Base-by-base conservation (phyloP, 2,113 vertebrate species). In the Blennius ocellaris region DNA sequence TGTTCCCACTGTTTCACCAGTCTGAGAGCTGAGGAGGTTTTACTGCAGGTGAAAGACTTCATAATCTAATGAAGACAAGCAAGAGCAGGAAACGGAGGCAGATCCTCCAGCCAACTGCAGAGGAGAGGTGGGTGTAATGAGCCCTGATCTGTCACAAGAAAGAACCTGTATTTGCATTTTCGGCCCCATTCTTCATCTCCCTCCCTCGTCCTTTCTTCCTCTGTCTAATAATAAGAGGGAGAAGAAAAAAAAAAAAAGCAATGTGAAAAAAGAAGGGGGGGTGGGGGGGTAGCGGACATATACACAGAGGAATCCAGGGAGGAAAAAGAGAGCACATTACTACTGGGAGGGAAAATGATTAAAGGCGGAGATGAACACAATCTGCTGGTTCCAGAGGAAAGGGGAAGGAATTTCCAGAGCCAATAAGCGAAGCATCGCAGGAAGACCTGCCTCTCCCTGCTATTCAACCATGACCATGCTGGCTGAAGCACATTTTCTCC, bases 81-180 rank as follows among this genome's bases (percentile, higher is more conserved):
- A 60, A 61, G 48, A 44, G n/a, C 53, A 70, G 57, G 68, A 58
- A 67, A 78, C 16, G 59, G 30, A 73, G 43, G 85, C 49, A 85
- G 86, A 76, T 88, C 74, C 72, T 92, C 87, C 83, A 92, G 89
- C 89, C 90, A 89, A 92, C 90, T 91, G 92, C 89, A 90, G 87
- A 80, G 79, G 64, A 78, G 87, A 86, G 91, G 90, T 89, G 87
- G 91, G 90, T 89, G 90, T 93, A 94, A 95, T 92, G 92, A 95
- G 90, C 82, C 91, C 86, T 92, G 90, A 93, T 93, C 90, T 89
- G 81, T 90, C 91, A 91, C 82, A 69, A 89, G 91, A 90, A 94
- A 92, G 89, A 89, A 90, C 88, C 87, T 11, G 1, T 80, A 94
- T 94, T 94, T 94, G 91, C 92, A 93, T 94, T 92, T 91, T 76